phyloP scores from a whole-genome alignment of 23 tunicate genomes.

The Trididemnum clinides region DNA sequence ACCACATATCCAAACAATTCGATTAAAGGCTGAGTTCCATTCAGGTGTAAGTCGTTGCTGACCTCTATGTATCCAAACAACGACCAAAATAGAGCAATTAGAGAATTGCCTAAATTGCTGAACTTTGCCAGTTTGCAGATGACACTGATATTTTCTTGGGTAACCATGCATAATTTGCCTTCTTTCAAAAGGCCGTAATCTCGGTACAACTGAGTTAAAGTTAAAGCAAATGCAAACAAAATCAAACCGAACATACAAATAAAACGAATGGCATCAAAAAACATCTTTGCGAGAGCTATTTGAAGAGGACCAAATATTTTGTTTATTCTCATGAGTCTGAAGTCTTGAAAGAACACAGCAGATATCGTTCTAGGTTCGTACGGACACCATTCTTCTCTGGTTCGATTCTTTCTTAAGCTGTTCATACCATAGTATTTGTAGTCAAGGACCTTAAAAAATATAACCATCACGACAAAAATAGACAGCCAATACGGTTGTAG shows the following conservation, averaged over 20 bases:
- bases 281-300: slow-evolving; percentile 75
- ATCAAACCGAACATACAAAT: slow-evolving; percentile 61
- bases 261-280: slow-evolving; percentile 68
- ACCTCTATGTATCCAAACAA: slow-evolving; percentile 70
- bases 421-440: neutral
- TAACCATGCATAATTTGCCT: slow-evolving; percentile 29
- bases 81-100: slow-evolving; percentile 67
- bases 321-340: slow-evolving; percentile 51
- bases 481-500: too few relatives aligned
- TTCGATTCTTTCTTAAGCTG: neutral
- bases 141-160: neutral
- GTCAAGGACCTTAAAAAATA: slow-evolving; percentile 26
- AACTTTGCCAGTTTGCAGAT: neutral
- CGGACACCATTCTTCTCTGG: slow-evolving; percentile 50
- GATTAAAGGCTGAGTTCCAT: slow-evolving; percentile 44
- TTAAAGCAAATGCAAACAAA: slow-evolving; percentile 71
- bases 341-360: slow-evolving; percentile 53
- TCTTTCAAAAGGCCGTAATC: slow-evolving; percentile 78
- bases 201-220: slow-evolving; percentile 78
- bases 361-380: slow-evolving; percentile 54
- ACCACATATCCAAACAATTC: slow-evolving; percentile 30
- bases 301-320: slow-evolving; percentile 78
- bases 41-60: slow-evolving; percentile 16
- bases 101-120: slow-evolving; percentile 2
- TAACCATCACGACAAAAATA: neutral